A percentile compares a stretch with the other conserved stretches of the same genome.
These are phyloP conservation scores for Nylanderia fulva DNA, from an alignment of 1,140 invertebrate species.

Conservation along the genomic window DNA sequence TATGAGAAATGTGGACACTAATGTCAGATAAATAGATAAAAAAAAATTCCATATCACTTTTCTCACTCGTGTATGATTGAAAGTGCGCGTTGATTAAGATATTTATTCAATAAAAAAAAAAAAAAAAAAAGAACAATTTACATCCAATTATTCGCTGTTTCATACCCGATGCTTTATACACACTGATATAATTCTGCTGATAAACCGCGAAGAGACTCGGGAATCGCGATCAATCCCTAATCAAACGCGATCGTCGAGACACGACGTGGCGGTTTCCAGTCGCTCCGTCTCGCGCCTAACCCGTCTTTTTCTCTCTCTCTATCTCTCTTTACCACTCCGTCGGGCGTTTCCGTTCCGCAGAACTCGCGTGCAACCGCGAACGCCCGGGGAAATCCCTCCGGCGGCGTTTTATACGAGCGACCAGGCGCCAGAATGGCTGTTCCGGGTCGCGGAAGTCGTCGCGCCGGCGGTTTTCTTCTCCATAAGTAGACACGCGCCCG, in stretches of 20 bases:
- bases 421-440: conserved; percentile 69
- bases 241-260: conserved; percentile 44
- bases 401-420: conserved; percentile 69
- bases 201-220: neutral
- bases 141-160: neutral
- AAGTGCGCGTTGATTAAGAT: neutral
- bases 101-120: neutral
- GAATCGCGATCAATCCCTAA: conserved; percentile 34
- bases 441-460: conserved; percentile 60
- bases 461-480: conserved; percentile 54
- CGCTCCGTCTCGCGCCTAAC: conserved; percentile 40
- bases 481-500: conserved; percentile 50
- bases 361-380: conserved; percentile 66
- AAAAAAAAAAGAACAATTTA: no score
- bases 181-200: neutral
- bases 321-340: conserved; percentile 43
- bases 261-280: conserved; percentile 8
- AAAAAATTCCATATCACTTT: neutral
- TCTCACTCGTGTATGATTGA: neutral
- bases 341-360: conserved; percentile 45
- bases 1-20: neutral
- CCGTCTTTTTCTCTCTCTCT: conserved; percentile 21
- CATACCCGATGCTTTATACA: neutral
- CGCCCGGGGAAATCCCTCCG: conserved; percentile 49
- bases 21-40: neutral